phyloP scores from a whole-genome alignment of 2,888 invertebrate genomes.

The Eilema griseolum region DNA sequence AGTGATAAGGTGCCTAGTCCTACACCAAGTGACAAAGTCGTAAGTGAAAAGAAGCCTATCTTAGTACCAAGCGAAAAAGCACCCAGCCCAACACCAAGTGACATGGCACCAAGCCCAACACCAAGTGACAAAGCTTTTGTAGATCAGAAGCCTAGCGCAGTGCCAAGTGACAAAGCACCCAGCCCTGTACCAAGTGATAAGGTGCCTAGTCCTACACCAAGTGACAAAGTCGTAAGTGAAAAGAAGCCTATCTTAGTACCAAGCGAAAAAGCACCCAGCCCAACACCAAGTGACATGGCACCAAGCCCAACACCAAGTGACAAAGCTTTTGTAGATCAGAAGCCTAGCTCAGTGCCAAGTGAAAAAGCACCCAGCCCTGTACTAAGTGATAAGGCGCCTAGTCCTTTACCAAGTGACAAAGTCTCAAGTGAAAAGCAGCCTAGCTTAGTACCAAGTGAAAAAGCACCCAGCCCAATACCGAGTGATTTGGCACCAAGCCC shows the following conservation, averaged over 20 bases:
- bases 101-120: constrained; percentile 17
- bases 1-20: too few species aligned
- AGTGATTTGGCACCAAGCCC: constrained; percentile 6
- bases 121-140: not conserved
- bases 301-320: constrained; percentile 7
- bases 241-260: constrained; percentile 3
- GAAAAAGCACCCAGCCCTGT: not conserved
- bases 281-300: constrained; percentile 9
- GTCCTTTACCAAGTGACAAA: constrained; percentile 28
- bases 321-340: too few species aligned
- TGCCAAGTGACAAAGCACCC: constrained; percentile 18
- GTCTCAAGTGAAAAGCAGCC: not conserved
- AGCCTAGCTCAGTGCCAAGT: not conserved
- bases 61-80: constrained; percentile 9
- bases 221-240: not conserved
- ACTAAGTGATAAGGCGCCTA: constrained; percentile 30
- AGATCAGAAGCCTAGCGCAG: constrained; percentile 20
- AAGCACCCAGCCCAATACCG: constrained; percentile 14
- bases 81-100: constrained; percentile 10
- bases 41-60: too few species aligned
- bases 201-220: not conserved
- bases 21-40: too few species aligned
- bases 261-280: constrained; percentile 19
- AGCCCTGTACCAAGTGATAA: constrained; percentile 1
- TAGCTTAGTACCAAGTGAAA: not conserved